These are phyloP conservation scores for Xiphydria camelus DNA, from an alignment of 2,888 invertebrate species.

Conservation along the genomic window DNA sequence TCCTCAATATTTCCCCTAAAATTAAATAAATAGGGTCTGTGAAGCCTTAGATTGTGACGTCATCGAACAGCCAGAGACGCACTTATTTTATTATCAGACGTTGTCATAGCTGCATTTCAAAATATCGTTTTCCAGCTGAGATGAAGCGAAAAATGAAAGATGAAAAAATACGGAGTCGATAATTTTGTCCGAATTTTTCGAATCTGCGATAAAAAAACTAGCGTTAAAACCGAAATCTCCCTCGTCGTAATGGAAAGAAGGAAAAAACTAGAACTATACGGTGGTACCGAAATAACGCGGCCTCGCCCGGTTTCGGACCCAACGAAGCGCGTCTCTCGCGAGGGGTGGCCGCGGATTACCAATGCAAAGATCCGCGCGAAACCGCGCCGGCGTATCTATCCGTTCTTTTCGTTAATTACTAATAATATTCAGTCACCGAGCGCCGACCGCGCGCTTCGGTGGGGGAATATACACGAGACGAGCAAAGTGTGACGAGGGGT, in stretches of 20 bases:
- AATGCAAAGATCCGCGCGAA: slow-evolving; percentile 37
- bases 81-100: no score
- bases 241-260: not conserved
- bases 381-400: not conserved
- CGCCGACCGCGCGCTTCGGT: slow-evolving; percentile 10
- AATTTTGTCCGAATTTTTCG: no score
- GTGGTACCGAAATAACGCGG: not conserved
- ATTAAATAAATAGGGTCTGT: no score
- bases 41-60: no score
- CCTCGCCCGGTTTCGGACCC: not conserved
- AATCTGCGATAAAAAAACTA: no score
- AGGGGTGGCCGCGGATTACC: slow-evolving; percentile 31
- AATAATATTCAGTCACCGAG: slow-evolving; percentile 54
- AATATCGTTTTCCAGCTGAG: no score
- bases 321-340: not conserved
- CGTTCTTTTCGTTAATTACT: slow-evolving; percentile 52
- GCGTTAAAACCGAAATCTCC: not conserved
- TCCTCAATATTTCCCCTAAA: no score
- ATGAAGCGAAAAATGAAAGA: no score
- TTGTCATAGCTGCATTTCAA: no score
- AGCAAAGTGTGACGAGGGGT: not conserved
- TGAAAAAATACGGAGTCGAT: no score
- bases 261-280: not conserved
- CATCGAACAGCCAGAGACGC: no score
- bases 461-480: slow-evolving; percentile 31